phyloP scores from a whole-genome alignment of 2,888 invertebrate species.

The Sycophila texana region DNA sequence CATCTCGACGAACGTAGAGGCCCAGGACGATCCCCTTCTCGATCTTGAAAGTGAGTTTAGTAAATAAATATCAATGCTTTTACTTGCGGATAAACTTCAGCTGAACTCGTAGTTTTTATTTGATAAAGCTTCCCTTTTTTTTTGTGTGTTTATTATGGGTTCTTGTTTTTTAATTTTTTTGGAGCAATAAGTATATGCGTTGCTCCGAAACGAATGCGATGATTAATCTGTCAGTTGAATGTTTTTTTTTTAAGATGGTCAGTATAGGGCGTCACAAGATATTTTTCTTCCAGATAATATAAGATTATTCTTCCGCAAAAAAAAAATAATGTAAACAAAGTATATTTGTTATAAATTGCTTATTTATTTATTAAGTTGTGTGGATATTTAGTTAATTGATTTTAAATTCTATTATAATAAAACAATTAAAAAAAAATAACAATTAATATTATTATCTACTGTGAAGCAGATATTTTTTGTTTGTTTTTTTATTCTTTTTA shows the following conservation, averaged over 20 bases:
- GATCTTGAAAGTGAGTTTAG: constrained; percentile 30
- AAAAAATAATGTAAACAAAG: not conserved
- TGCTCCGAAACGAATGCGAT: not conserved
- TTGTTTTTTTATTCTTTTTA: no score
- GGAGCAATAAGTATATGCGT: not conserved
- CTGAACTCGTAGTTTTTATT: not conserved
- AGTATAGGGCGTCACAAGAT: not conserved
- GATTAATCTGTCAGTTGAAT: no score
- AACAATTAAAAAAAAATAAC: no score
- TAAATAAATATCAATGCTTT: no score
- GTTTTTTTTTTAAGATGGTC: not conserved
- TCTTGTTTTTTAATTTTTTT: not conserved
- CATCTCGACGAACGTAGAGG: not conserved
- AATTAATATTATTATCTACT: no score
- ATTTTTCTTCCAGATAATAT: not conserved
- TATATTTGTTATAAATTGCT: no score
- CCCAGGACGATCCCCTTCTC: constrained; percentile 23
- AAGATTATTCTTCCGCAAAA: not conserved
- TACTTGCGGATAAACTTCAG: no score
- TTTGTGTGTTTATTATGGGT: not conserved
- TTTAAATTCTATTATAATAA: no score
- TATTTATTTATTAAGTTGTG: not conserved
- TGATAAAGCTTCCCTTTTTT: not conserved
- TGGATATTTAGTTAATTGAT: not conserved
- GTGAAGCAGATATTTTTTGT: no score